Base-by-base conservation (phyloP, 2,113 vertebrate genomes). In the Aythya baeri region DNA sequence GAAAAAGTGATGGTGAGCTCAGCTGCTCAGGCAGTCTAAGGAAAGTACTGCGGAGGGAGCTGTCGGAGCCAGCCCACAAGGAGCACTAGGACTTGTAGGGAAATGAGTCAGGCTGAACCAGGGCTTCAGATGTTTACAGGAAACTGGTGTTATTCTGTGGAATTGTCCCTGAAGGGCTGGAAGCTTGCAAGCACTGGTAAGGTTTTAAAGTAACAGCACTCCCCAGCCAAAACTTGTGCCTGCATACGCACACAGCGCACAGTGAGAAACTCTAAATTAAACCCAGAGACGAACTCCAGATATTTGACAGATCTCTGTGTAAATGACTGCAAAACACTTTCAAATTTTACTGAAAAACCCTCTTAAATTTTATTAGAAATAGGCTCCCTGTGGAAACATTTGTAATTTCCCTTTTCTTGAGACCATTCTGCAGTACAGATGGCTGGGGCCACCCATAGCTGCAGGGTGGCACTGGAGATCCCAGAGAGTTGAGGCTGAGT, bases 51-150 rank as follows among this genome's bases (percentile, higher is more conserved):
- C 1, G 5, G 58, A 57, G 44, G 71, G 67, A 86, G 21, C 44
- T 6, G 7, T 17, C 0, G 14, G n/a, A 86, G 7, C 7, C 72
- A 80, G 52, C 32, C 59, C 3, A 0, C 44, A 1, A 66, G 23
- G 55, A 92, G 57, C 5, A 1, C 14, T 3, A 76, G 29, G 58
- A 57, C 32, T 86, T 22, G 5, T 17, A 70, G 63, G 73, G 59
- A 88, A 86, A 62, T 52, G 38, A 83, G 41, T 16, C 6, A 32
- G 44, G 50, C 27, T 80, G 63, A 77, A 88, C 1, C 7, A 91
- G 15, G 7, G 44, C 9, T 90, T 94, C 75, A 80, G 7, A 34
- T 75, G 46, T 88, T 88, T 80, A 20, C 55, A 94, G 29, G 29
- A 67, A 83, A 7, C 36, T 16, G 26, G 27, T 67, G n/a, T 38